Evolutionary conservation across 2,888 invertebrate genomes (phyloP), one percentile per base, ranked within the genome.

Genomic region (Chrysolina americana): DNA sequence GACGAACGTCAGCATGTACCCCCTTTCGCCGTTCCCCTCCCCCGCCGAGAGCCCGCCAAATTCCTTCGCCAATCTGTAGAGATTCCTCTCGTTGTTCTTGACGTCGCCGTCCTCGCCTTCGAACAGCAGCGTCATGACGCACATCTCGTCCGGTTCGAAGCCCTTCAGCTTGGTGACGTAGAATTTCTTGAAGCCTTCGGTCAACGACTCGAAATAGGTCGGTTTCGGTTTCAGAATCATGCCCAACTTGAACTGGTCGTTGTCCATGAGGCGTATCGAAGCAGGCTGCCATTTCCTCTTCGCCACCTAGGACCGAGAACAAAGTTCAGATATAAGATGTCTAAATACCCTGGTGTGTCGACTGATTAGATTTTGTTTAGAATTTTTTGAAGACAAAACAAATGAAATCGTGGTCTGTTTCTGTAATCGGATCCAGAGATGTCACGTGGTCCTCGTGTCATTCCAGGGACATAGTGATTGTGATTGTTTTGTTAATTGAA

Each of bases 241-340:
- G 0, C 96, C 99, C 89, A 99, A 96, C 78, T 95, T 92, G 87
- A 99, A 99, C 90, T 99, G 99, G 79, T 97, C 96, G 85, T 99
- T 99, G 87, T 99, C 99, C 95, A 99, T 96, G 11, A 99, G 90
- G 23, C 99, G 91, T 76, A 99, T 95, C 19, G 98, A 99, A 17
- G 99, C 94, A 0, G 99, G 99, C 85, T 98, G 98, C 85, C 97
- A 95, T 70, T 80, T 81, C 48, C 73, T 70, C 44, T 68, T 76
- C 10, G 79, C 79, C 13, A 79, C 69, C 72, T 75, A 50, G 9
- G 53, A 41, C 17, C 6, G 10, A 66, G 8, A 36, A 36, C 36
- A 36, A 36, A 36, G 36, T 6, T 36, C 36, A 3, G 5, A 28
- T 28, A n/a, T n/a, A n/a, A n/a, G n/a, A n/a, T n/a, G n/a, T n/a